These are phyloP conservation scores for Borostomias antarcticus DNA, from an alignment of 2,797 vertebrate genomes.

Conservation along the genomic window DNA sequence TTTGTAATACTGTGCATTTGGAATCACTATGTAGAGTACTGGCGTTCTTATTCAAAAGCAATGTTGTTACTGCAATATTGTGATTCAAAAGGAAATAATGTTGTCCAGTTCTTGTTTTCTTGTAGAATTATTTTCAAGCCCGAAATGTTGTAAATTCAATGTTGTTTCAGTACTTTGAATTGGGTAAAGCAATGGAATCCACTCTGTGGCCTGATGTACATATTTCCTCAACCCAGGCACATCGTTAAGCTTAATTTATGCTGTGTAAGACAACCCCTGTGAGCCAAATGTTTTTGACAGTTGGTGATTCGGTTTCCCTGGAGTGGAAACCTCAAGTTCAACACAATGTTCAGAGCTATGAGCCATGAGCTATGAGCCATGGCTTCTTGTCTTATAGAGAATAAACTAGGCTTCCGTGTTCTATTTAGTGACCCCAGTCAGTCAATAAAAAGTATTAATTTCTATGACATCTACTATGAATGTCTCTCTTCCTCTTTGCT, in stretches of 20 bases:
- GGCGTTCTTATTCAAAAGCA: slow-evolving; percentile 34
- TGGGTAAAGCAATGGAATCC: background rate
- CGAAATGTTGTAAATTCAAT: background rate
- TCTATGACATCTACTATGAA: background rate
- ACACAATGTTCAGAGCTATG: no score
- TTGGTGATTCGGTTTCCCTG: no score
- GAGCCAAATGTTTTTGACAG: no score
- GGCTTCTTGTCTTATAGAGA: no score
- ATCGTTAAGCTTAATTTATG: no score
- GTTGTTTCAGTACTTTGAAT: background rate
- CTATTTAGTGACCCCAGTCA: background rate
- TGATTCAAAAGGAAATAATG: slow-evolving; percentile 70
- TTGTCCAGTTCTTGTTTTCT: slow-evolving; percentile 27
- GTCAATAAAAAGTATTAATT: background rate
- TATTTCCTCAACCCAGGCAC: background rate
- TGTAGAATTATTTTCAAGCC: background rate
- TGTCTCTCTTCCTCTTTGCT: background rate
- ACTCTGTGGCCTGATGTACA: slow-evolving; percentile 1
- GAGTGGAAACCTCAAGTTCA: no score
- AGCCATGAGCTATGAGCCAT: no score
- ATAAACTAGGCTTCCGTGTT: no score
- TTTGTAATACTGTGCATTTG: slow-evolving; percentile 61
- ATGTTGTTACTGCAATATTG: slow-evolving; percentile 41
- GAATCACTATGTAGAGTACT: slow-evolving; percentile 48
- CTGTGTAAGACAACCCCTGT: no score